phyloP scores from a whole-genome alignment of 2,113 vertebrate species.

The Mormoops blainvillei region DNA sequence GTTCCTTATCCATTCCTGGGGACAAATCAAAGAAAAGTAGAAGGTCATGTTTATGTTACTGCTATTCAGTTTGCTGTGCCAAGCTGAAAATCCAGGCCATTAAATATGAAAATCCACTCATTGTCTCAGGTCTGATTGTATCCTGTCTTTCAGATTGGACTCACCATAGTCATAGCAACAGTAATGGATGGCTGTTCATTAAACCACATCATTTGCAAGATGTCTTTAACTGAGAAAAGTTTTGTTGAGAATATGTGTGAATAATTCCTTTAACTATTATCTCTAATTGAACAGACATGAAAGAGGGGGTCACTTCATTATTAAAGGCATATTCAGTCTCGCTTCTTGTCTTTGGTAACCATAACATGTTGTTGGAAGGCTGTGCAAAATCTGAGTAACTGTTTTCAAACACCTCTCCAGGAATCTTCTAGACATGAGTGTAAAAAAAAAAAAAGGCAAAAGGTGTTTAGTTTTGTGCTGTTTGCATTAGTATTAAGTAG shows the following conservation, averaged over 20 bases:
- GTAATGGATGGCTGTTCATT: constrained; percentile 64
- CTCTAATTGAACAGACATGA: constrained; percentile 78
- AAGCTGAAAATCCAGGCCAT: constrained; percentile 63
- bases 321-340: constrained; percentile 63
- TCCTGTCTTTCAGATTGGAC: constrained; percentile 70
- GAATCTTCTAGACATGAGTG: constrained; percentile 73
- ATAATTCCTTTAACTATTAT: constrained; percentile 78
- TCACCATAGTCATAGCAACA: constrained; percentile 68
- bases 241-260: constrained; percentile 74
- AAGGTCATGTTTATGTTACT: constrained; percentile 62
- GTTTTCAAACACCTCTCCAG: constrained; percentile 68
- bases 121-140: constrained; percentile 69
- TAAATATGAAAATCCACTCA: constrained; percentile 79
- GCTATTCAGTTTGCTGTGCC: constrained; percentile 63
- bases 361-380: constrained; percentile 69
- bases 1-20: constrained; percentile 28
- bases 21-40: constrained; percentile 58
- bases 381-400: constrained; percentile 75
- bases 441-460: constrained; percentile 70
- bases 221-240: constrained; percentile 71
- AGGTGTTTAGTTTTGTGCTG: constrained; percentile 52
- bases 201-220: constrained; percentile 62
- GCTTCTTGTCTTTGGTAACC: constrained; percentile 72
- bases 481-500: constrained; percentile 72
- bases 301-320: constrained; percentile 71